Conservation (phyloP, 2,113 vertebrate species). For the Cryptomyrus ogoouensis region DNA sequence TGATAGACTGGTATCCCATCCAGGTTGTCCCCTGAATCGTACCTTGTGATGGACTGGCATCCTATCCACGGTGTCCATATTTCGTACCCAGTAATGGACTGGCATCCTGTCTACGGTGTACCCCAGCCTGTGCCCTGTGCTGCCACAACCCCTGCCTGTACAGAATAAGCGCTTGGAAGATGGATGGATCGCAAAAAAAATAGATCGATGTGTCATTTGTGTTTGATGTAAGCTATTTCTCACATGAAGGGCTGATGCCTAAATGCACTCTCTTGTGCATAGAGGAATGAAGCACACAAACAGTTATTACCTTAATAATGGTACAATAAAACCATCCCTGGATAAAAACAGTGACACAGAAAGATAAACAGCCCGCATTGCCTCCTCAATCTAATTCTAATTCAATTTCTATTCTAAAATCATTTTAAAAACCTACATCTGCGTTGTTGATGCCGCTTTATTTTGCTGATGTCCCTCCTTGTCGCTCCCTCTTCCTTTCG, state of each 20-base stretch:
- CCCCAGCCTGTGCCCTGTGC: background rate
- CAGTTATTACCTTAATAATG: background rate
- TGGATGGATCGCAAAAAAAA: background rate
- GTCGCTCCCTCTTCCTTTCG: slow-evolving; percentile 10
- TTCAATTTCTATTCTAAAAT: background rate
- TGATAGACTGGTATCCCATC: background rate
- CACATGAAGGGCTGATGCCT: background rate
- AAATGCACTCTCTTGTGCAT: background rate
- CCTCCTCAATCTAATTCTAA: background rate
- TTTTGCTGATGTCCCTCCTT: background rate
- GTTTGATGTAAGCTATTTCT: background rate
- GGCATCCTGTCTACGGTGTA: background rate
- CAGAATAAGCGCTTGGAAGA: background rate
- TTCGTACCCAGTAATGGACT: background rate
- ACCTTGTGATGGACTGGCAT: background rate
- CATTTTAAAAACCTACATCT: background rate
- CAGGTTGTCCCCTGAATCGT: background rate
- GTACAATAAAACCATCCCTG: background rate
- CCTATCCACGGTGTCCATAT: background rate
- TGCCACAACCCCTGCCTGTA: background rate
- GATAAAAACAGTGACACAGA: background rate
- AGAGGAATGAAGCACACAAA: background rate
- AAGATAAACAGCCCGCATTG: background rate
- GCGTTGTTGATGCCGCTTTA: background rate
- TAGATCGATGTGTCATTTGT: background rate